Base-by-base conservation (phyloP, 1,140 invertebrate species). In the Drosophila pseudoananassae region DNA sequence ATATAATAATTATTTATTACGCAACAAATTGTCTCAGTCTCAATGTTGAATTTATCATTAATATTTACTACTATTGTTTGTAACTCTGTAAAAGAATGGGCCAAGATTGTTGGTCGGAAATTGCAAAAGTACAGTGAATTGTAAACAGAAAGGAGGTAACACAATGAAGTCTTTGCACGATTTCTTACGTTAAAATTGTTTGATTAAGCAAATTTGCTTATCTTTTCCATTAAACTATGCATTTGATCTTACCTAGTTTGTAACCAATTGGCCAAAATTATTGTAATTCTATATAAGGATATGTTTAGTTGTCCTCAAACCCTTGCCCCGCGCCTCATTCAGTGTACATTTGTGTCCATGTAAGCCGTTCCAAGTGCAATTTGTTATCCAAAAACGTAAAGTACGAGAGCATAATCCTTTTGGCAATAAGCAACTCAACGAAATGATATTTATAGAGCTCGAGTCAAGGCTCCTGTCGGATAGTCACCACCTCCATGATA, bases 341-440 rank as follows among this genome's bases (percentile, higher is more conserved):
- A 68, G 64, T 76, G 63, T 79, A 60, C 75, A 60, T 75, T 57
- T 59, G 20, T 70, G 54, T 46, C 46, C 57, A 68, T 79, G 58
- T 76, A 65, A 85, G 55, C 53, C 69, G 63, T 85, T 80, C 58
- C 78, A 84, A 87, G 82, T 84, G 82, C 81, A 84, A 84, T 84
- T 87, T 87, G 57, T 70, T 74, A 84, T 57, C 59, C 38, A 74
- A 75, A 54, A 60, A 29, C 43, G 15, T 33, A 58, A 51, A 29
- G 31, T 23, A 31, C 49, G 14, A 51, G 15, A 23, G 9, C 63
- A 8, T 15, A 9, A 49, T 31, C 25, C 63, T 40, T n/a, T 40
- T 55, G 65, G 61, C 65, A 69, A 68, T 55, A 68, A 68, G 51
- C 8, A 49, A 55, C 31, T 20, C 25, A 31, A 12, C 29, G 25